Percentiles rank a stretch among this genome's conserved stretches.
These are phyloP conservation scores for Yponomeuta malinellus DNA, from an alignment of 2,888 invertebrate genomes.

Conservation along the genomic window DNA sequence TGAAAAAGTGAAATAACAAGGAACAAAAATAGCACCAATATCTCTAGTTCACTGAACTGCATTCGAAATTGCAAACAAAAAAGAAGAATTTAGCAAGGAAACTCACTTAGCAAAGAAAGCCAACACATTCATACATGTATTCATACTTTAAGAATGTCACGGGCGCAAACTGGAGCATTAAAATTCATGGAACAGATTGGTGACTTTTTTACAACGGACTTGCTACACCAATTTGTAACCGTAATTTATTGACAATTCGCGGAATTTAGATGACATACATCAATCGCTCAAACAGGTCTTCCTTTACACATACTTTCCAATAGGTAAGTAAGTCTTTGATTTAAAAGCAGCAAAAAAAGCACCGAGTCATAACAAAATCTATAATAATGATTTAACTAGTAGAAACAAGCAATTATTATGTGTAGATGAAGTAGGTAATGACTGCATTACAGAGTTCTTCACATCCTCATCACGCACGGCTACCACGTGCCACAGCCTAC, in stretches of 20 bases:
- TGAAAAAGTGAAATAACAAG: not conserved
- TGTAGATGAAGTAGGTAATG: not conserved
- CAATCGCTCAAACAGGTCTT: not conserved
- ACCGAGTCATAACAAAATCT: not conserved
- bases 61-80: not conserved
- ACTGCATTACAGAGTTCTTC: not conserved
- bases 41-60: not conserved
- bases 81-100: not conserved
- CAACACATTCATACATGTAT: constrained; percentile 9
- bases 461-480: constrained; percentile 8
- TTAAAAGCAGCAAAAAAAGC: not conserved
- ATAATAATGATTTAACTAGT: not conserved
- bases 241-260: not conserved
- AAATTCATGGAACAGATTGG: constrained; percentile 2
- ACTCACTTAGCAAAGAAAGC: constrained; percentile 5
- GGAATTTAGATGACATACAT: not conserved
- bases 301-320: not conserved
- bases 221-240: not conserved
- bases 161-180: not conserved
- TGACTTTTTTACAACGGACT: not conserved
- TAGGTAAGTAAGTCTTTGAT: not conserved
- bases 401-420: not conserved
- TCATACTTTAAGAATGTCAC: not conserved
- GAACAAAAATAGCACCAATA: not conserved
- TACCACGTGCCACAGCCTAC: constrained; percentile 7